phyloP scores from a whole-genome alignment of 2,888 invertebrate species.

The Melitaea athalia region DNA sequence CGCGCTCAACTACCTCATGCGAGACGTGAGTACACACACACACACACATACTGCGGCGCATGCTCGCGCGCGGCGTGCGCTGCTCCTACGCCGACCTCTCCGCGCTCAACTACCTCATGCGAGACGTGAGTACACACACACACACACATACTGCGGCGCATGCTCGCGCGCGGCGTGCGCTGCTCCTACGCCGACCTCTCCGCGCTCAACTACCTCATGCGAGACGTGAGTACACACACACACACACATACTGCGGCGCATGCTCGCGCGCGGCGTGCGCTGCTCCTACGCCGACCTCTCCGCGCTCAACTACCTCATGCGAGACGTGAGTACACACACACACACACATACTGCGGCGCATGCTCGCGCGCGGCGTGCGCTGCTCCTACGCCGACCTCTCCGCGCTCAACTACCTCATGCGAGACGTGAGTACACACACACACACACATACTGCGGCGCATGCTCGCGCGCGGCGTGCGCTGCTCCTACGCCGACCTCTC shows the following conservation, averaged over 20 bases:
- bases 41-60: conserved; percentile 87
- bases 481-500: conserved; percentile 92
- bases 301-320: conserved; percentile 91
- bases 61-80: conserved; percentile 86
- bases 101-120: conserved; percentile 91
- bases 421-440: conserved; percentile 31
- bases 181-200: conserved; percentile 92
- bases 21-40: conserved; percentile 31
- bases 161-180: conserved; percentile 86
- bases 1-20: conserved; percentile 91
- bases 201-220: conserved; percentile 91
- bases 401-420: conserved; percentile 91
- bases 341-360: conserved; percentile 84
- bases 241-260: conserved; percentile 87
- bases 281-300: conserved; percentile 92
- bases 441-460: conserved; percentile 87
- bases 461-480: conserved; percentile 86
- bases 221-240: conserved; percentile 31
- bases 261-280: conserved; percentile 86
- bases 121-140: conserved; percentile 30
- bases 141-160: conserved; percentile 84
- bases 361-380: conserved; percentile 86
- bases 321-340: conserved; percentile 30
- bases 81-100: conserved; percentile 92
- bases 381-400: conserved; percentile 92